Evolutionary conservation across 1,140 invertebrate species (phyloP).

Genomic region (Eumaeus atala): DNA sequence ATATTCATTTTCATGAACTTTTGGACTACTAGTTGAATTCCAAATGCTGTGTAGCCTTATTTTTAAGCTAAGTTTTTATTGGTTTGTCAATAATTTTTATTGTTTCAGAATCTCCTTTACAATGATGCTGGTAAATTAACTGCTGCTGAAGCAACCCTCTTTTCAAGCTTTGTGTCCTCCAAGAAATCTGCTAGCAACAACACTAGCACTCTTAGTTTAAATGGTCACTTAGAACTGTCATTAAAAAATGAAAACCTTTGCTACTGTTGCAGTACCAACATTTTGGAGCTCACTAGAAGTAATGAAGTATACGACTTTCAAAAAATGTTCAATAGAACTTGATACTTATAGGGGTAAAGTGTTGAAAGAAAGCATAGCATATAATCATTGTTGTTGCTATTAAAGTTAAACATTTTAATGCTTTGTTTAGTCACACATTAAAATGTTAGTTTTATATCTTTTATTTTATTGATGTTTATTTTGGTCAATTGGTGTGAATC

Average conservation of each 20-base stretch:
- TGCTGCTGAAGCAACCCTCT: constrained; percentile 55
- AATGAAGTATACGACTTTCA: neutral
- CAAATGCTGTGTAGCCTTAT: too few species aligned
- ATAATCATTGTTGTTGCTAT: too few species aligned
- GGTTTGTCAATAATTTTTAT: too few species aligned
- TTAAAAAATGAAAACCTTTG: constrained; percentile 29
- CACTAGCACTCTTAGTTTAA: neutral
- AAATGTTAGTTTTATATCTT: too few species aligned
- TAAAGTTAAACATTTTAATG: too few species aligned
- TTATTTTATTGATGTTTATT: too few species aligned
- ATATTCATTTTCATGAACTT: too few species aligned
- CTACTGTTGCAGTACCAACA: constrained; percentile 54
- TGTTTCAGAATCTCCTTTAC: constrained; percentile 52
- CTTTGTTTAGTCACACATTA: too few species aligned
- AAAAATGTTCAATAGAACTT: constrained; percentile 10
- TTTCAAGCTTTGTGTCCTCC: constrained; percentile 57
- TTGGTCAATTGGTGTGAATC: too few species aligned
- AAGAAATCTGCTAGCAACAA: constrained; percentile 14
- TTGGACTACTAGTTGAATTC: too few species aligned
- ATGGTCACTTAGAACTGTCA: neutral
- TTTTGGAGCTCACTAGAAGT: constrained; percentile 35
- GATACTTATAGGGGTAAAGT: neutral
- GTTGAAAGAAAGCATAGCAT: too few species aligned
- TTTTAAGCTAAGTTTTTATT: too few species aligned
- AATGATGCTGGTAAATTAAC: constrained; percentile 38